Conservation (phyloP, 2,888 invertebrate genomes). For the Pheosia tremula region DNA sequence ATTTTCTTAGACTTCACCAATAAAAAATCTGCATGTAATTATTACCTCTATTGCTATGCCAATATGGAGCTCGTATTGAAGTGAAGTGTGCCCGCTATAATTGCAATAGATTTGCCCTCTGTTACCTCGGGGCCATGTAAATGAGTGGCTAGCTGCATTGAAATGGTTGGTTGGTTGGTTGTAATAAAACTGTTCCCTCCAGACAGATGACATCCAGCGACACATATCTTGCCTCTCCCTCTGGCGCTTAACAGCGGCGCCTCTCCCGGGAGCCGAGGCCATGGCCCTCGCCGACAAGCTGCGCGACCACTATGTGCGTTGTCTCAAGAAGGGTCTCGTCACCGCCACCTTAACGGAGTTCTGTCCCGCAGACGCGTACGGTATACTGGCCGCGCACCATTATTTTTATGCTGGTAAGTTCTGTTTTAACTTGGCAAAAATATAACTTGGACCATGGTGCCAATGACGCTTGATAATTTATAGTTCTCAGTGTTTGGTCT, state of each 20-base stretch:
- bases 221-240: constrained; percentile 92
- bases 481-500: too few relatives aligned
- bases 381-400: constrained; percentile 90
- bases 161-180: too few relatives aligned
- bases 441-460: neutral
- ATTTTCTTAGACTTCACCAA: too few relatives aligned
- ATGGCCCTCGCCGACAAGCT: constrained; percentile 86
- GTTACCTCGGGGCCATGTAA: too few relatives aligned
- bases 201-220: constrained; percentile 91
- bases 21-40: too few relatives aligned
- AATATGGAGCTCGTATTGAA: too few relatives aligned
- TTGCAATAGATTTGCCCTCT: too few relatives aligned
- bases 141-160: too few relatives aligned
- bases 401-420: constrained; percentile 79
- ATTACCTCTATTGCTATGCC: too few relatives aligned
- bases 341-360: constrained; percentile 87
- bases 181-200: constrained; percentile 19
- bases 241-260: constrained; percentile 88
- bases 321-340: constrained; percentile 77
- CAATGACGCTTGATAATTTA: neutral
- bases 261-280: constrained; percentile 80
- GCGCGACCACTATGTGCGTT: constrained; percentile 86
- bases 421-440: neutral
- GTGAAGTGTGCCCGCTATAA: too few relatives aligned
- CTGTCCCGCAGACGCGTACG: constrained; percentile 91